A percentile compares a stretch with the other conserved stretches of the same genome.
Evolutionary conservation across 2,888 invertebrate species (phyloP).

Genomic region (Lamproptera curius): DNA sequence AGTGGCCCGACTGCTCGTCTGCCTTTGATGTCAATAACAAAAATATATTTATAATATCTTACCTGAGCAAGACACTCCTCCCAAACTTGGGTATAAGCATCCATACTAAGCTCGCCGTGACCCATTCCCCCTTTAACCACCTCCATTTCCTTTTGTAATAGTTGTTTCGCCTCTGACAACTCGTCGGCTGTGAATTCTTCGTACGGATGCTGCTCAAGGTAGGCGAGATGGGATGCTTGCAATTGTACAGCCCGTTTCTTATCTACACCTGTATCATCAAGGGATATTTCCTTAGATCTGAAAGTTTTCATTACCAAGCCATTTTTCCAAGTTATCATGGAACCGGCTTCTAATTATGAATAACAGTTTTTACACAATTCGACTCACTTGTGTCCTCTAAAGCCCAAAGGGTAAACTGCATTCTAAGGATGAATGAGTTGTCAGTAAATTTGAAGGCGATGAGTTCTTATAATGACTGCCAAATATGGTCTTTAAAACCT

Average conservation of each 20-base stretch:
- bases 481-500: no score
- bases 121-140: conserved; percentile 95
- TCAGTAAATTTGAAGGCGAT: no score
- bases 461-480: neutral
- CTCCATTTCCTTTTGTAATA: conserved; percentile 91
- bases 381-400: no score
- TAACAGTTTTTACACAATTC: neutral
- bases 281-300: no score
- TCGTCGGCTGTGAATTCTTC: conserved; percentile 84
- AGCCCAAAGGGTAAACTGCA: no score
- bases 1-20: no score
- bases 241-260: conserved; percentile 78
- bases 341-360: no score
- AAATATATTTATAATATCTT: neutral
- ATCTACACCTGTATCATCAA: conserved; percentile 47
- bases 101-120: conserved; percentile 94
- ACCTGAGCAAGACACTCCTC: conserved; percentile 97
- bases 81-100: conserved; percentile 97
- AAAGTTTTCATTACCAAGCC: no score
- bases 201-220: conserved; percentile 92
- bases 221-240: conserved; percentile 86
- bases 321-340: no score
- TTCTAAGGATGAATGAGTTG: no score
- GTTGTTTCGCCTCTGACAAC: conserved; percentile 79
- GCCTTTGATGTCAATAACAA: no score